Conservation (phyloP, 1,140 invertebrate species). For the Danaus melanippus region DNA sequence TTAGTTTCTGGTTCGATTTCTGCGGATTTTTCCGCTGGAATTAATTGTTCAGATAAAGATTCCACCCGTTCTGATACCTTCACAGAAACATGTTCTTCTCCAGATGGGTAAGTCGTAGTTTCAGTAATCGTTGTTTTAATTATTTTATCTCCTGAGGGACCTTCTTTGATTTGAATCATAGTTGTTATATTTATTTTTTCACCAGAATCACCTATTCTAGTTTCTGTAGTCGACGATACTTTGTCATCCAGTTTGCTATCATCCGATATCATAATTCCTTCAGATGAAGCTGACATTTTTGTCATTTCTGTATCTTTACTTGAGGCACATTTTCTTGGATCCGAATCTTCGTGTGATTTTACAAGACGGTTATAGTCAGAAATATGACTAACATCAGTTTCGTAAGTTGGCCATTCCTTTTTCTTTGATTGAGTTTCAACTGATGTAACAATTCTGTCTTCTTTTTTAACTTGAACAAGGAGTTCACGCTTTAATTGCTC, state of each 20-base stretch:
- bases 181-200: slow-evolving; percentile 24
- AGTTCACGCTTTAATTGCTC: slow-evolving; percentile 52
- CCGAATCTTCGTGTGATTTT: too few species aligned
- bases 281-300: not conserved
- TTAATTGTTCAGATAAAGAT: slow-evolving; percentile 1
- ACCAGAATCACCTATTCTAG: slow-evolving; percentile 16
- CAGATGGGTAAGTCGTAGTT: slow-evolving; percentile 8
- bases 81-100: slow-evolving; percentile 9
- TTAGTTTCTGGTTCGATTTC: slow-evolving; percentile 1
- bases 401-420: too few species aligned
- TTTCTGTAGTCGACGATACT: slow-evolving; percentile 14
- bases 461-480: slow-evolving; percentile 1
- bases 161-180: slow-evolving; percentile 10
- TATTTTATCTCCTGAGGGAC: slow-evolving; percentile 11
- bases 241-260: slow-evolving; percentile 6
- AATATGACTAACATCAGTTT: not conserved
- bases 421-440: not conserved
- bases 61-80: slow-evolving; percentile 16
- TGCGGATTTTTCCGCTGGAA: not conserved
- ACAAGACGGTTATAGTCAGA: too few species aligned
- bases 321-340: too few species aligned
- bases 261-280: not conserved
- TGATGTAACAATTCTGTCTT: not conserved
- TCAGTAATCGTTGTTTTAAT: slow-evolving; percentile 20
- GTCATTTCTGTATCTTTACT: too few species aligned